Evolutionary conservation across 2,888 invertebrate species (phyloP).

Genomic region (Cryptus viduatorius): DNA sequence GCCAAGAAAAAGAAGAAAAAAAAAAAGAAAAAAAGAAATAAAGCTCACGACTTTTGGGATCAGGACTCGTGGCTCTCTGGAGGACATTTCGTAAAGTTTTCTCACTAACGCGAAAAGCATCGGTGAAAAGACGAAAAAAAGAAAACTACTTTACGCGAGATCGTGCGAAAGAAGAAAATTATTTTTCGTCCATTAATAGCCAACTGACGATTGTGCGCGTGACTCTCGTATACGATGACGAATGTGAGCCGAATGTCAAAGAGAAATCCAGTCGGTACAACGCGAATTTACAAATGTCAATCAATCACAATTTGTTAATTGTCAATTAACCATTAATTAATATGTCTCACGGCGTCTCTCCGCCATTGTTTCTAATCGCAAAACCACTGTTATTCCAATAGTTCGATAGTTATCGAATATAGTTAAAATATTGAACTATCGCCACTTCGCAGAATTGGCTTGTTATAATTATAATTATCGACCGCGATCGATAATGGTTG

Average conservation of each 20-base stretch:
- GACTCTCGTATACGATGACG: not conserved
- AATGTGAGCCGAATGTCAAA: not conserved
- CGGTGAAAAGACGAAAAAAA: not conserved
- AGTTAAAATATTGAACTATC: no score
- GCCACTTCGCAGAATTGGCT: no score
- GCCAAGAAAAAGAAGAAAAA: constrained; percentile 67
- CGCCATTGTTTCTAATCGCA: no score
- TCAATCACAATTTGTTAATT: constrained; percentile 23
- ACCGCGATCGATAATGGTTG: no score
- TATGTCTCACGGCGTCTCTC: no score
- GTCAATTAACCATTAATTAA: not conserved
- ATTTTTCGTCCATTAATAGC: no score
- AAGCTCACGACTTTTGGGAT: constrained; percentile 35
- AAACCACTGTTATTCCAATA: no score
- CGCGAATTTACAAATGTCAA: not conserved
- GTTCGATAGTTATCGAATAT: not conserved
- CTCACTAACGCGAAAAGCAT: constrained; percentile 16
- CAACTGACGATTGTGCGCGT: not conserved
- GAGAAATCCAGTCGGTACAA: not conserved
- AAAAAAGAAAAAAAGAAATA: constrained; percentile 70
- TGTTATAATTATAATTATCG: no score
- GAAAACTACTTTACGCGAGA: not conserved
- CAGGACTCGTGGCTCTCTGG: constrained; percentile 9
- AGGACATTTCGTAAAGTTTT: constrained; percentile 23
- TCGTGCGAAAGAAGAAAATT: not conserved